These are phyloP conservation scores for Mobula birostris DNA, from an alignment of 2,113 vertebrate genomes.

Conservation along the genomic window DNA sequence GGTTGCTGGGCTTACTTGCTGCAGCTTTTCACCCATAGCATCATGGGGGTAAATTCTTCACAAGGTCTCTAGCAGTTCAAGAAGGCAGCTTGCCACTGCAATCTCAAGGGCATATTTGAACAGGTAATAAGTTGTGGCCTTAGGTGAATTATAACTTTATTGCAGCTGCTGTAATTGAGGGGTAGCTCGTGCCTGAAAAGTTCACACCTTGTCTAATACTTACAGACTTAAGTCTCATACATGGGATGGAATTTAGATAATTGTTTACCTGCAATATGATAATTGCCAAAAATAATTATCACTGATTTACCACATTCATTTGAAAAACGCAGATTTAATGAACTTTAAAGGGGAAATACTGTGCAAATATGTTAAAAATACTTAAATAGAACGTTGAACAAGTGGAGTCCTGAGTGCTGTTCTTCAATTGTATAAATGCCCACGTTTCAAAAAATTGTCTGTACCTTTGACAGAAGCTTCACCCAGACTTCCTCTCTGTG, in stretches of 20 bases:
- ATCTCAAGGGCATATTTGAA: no score
- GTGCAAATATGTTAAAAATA: neutral
- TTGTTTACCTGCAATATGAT: neutral
- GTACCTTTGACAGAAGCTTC: neutral
- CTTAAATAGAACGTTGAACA: neutral
- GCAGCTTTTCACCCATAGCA: no score
- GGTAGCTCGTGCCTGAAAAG: neutral
- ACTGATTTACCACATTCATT: neutral
- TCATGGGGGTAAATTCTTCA: no score
- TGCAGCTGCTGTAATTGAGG: neutral
- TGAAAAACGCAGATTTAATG: neutral
- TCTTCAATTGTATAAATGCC: neutral
- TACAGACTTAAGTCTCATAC: neutral
- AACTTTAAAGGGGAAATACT: neutral
- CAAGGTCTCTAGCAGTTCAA: no score
- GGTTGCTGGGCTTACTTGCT: no score
- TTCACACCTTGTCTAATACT: neutral
- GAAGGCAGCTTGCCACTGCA: no score
- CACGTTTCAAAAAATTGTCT: constrained; percentile 12
- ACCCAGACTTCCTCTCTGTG: constrained; percentile 9
- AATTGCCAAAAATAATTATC: neutral
- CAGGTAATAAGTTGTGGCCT: no score
- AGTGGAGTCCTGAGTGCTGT: neutral
- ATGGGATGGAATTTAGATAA: neutral
- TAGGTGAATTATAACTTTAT: neutral